Percentiles rank a stretch among this genome's conserved stretches.
Evolutionary conservation across 1,140 invertebrate genomes (phyloP).

Genomic region (Pectinophora gossypiella): DNA sequence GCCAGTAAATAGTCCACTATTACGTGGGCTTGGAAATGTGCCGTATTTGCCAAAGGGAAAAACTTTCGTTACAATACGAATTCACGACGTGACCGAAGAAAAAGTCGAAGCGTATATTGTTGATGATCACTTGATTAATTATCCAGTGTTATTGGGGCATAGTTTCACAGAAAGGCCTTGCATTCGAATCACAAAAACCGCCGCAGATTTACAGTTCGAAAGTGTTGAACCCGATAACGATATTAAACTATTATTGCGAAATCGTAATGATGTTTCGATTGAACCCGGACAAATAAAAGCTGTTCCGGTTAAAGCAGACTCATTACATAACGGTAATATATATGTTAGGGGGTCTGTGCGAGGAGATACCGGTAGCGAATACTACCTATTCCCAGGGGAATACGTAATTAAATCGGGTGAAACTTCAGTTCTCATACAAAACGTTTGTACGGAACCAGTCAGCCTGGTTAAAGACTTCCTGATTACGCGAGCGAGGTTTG

Average conservation of each 20-base stretch:
- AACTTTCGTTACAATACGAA: neutral
- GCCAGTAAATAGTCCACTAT: neutral
- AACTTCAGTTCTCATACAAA: constrained; percentile 14
- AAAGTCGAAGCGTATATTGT: constrained; percentile 2
- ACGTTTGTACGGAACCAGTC: constrained; percentile 8
- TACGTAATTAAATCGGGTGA: constrained; percentile 10
- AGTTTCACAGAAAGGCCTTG: constrained; percentile 13
- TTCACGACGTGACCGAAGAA: constrained; percentile 3
- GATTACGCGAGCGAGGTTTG: constrained; percentile 9
- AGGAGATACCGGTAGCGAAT: constrained; percentile 9
- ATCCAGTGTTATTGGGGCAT: neutral
- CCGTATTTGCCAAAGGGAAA: constrained; percentile 5
- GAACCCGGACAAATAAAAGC: constrained; percentile 1
- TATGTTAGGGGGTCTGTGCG: constrained; percentile 18
- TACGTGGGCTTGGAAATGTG: constrained; percentile 9
- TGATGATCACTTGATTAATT: no score
- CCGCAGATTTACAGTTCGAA: constrained; percentile 16
- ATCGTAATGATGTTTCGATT: constrained; percentile 1
- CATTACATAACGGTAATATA: constrained; percentile 10
- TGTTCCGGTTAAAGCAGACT: constrained; percentile 5
- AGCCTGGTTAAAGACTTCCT: constrained; percentile 3
- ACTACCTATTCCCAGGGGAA: constrained; percentile 23
- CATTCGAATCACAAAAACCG: constrained; percentile 16
- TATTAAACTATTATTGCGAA: constrained; percentile 6
- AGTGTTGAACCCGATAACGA: neutral